Conservation (phyloP, 2,797 vertebrate species). For the Falco columbarius region DNA sequence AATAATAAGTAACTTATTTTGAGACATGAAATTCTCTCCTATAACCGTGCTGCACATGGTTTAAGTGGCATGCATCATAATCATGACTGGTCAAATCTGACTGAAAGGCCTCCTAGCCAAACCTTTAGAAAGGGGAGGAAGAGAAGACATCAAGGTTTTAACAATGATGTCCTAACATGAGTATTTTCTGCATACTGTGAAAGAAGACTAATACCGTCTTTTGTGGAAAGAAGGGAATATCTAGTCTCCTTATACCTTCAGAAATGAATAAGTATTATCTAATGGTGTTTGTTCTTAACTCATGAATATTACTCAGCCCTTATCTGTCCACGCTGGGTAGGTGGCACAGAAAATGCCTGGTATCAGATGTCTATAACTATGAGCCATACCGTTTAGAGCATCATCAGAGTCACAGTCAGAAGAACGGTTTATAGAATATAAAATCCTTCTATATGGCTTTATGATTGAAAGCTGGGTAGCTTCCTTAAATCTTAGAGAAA, state of each 20-base stretch:
- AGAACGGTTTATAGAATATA: not conserved
- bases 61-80: not conserved
- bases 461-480: not conserved
- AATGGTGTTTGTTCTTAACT: not conserved
- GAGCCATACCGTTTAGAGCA: not conserved
- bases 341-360: accelerated
- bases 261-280: not conserved
- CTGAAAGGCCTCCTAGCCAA: not conserved
- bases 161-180: not conserved
- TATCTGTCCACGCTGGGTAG: not conserved
- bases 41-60: not conserved
- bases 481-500: not conserved
- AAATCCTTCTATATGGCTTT: not conserved
- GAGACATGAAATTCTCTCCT: not conserved
- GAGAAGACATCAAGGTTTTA: not conserved
- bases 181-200: not conserved
- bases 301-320: not conserved
- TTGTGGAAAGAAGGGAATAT: not conserved
- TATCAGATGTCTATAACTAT: not conserved
- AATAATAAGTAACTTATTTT: not conserved
- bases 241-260: not conserved
- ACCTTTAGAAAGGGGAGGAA: not conserved
- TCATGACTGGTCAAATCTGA: not conserved
- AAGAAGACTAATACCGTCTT: not conserved
- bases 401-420: not conserved